Base-by-base conservation (phyloP, 2,113 vertebrate species). In the Sinocyclocheilus rhinocerous region DNA sequence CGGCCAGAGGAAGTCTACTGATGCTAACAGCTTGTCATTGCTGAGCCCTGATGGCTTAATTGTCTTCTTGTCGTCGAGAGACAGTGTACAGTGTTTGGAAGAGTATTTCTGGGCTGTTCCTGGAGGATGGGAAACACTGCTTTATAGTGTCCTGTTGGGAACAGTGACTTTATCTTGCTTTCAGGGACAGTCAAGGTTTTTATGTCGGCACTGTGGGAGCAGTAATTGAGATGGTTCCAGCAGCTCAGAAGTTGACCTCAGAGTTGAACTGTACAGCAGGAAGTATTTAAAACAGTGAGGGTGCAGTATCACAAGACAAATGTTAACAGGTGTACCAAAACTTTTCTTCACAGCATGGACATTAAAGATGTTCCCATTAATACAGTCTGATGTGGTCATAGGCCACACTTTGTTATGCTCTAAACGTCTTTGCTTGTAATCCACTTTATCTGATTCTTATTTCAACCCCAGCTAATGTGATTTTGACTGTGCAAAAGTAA, bases 11-110 rank as follows among this genome's bases (percentile, higher is more conserved):
- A 84, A 75, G 24, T 79, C 50, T 26, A 52, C 79, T 9, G 50
- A 61, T 80, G 63, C 78, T 84, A 33, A 52, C n/a, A 59, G 72
- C 61, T 48, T 76, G 70, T 26, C 83, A 85, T 76, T 57, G 69
- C 9, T 45, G 59, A 33, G 29, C 11, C 2, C 48, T 76, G n/a
- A 78, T 76, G 57, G 70, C 36, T 83, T 72, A 81, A 10, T 77
- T 26, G 45, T 36, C 69, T 72, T 39, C 33, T 39, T 72, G 69
- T 72, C 69, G 5, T 72, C 8, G 22, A 39, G 69, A 39, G 18
- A 39, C 1, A 1, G 7, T 36, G 29, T 36, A 36, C 48, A 10
- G 39, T 48, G 22, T 75, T 75, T 75, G 22, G 5, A 75, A 48
- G 12, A 29, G 24, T 29, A n/a, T 18, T 76, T 76, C 13, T 52